Evolutionary conservation across 2,797 vertebrate species (phyloP).

Genomic region (Sylvia borin): DNA sequence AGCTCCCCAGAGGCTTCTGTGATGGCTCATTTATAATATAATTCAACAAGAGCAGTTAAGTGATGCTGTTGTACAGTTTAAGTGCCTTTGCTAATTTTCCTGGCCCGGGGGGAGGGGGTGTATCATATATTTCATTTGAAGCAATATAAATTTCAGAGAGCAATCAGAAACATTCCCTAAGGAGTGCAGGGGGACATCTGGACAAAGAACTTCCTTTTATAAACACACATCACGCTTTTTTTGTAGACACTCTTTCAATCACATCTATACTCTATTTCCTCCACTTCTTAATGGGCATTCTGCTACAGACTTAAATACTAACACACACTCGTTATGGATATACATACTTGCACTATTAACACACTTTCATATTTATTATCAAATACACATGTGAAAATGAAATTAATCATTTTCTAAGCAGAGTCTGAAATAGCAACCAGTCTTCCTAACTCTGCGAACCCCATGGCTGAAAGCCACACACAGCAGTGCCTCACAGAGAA

Average conservation of each 20-base stretch:
- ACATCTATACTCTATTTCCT: not conserved
- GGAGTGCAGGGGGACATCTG: constrained; percentile 31
- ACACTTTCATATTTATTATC: not conserved
- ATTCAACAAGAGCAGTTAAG: constrained; percentile 56
- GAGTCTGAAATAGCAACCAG: not conserved
- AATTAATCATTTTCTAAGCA: constrained; percentile 15
- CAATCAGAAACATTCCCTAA: constrained; percentile 39
- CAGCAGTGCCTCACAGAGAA: not conserved
- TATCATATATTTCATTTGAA: constrained; percentile 53
- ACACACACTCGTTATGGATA: not conserved
- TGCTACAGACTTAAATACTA: constrained; percentile 5
- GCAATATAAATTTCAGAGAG: constrained; percentile 49
- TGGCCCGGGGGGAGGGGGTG: not conserved
- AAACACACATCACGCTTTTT: not conserved
- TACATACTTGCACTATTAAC: not conserved
- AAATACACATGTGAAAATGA: not conserved
- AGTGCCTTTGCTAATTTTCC: constrained; percentile 38
- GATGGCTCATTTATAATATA: constrained; percentile 61
- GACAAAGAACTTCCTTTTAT: constrained; percentile 35
- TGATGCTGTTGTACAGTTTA: constrained; percentile 6
- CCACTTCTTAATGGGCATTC: constrained; percentile 13
- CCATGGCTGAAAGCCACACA: not conserved
- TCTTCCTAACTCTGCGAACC: not conserved
- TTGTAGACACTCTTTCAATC: not conserved
- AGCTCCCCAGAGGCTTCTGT: constrained; percentile 46